phyloP scores from a whole-genome alignment of 2,113 vertebrate genomes.

The Cavia aperea region DNA sequence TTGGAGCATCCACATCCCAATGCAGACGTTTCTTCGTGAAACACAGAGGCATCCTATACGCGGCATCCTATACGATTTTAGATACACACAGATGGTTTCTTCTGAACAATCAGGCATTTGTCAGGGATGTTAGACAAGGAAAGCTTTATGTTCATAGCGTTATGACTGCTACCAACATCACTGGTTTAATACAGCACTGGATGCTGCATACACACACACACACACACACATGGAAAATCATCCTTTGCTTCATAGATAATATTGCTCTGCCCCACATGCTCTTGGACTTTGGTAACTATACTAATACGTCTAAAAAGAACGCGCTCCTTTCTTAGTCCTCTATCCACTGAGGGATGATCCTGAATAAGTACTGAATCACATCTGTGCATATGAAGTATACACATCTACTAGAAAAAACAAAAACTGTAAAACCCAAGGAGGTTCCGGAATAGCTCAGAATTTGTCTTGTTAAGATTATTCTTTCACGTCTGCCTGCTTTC shows the following conservation, averaged over 20 bases:
- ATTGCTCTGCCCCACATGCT: background rate
- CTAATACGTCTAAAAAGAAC: background rate
- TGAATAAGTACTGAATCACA: background rate
- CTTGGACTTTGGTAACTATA: background rate
- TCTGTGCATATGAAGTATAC: constrained; percentile 11
- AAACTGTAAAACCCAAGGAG: background rate
- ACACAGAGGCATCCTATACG: background rate
- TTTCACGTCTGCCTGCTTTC: background rate
- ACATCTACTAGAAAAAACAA: constrained; percentile 8
- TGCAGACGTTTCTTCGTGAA: background rate
- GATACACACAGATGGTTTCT: constrained; percentile 28
- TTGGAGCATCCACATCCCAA: background rate
- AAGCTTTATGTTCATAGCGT: constrained; percentile 23
- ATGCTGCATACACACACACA: background rate
- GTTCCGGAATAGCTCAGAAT: background rate
- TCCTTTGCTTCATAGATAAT: constrained; percentile 20
- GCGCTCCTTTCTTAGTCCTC: background rate
- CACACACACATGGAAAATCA: background rate
- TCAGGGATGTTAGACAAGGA: constrained; percentile 45
- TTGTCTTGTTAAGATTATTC: background rate
- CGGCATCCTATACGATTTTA: background rate
- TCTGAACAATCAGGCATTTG: constrained; percentile 44
- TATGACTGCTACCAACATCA: background rate
- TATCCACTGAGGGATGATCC: background rate
- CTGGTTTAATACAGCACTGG: background rate